These are phyloP conservation scores for Xanthostigma xanthostigma DNA, from an alignment of 2,888 invertebrate species.

Conservation along the genomic window DNA sequence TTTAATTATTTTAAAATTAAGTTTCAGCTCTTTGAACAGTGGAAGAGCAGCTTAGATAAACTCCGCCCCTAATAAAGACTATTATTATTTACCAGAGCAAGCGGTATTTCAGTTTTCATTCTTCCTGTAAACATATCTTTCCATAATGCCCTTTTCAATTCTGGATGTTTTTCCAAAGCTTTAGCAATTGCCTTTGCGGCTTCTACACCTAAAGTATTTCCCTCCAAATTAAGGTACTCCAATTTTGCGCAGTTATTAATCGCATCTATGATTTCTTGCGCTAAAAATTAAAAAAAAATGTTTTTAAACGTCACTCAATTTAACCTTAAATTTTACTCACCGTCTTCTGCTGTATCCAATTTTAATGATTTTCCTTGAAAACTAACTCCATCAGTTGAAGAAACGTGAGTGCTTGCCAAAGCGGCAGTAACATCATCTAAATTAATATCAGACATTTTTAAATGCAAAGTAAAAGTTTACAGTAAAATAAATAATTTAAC, in stretches of 20 bases:
- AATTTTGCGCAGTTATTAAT: constrained; percentile 55
- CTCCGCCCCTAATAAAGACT: too few relatives aligned
- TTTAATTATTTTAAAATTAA: not conserved
- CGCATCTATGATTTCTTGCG: constrained; percentile 56
- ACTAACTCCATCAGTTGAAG: constrained; percentile 46
- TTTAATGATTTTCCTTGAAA: constrained; percentile 69
- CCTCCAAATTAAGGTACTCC: constrained; percentile 67
- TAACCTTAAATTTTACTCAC: constrained; percentile 31
- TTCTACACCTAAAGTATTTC: constrained; percentile 83
- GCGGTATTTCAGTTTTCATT: constrained; percentile 88
- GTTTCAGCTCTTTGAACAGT: too few relatives aligned
- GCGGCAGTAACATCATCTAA: constrained; percentile 38
- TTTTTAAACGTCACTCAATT: not conserved
- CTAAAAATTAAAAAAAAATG: constrained; percentile 29
- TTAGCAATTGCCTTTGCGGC: constrained; percentile 76
- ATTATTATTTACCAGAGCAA: constrained; percentile 59
- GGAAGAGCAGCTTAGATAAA: too few relatives aligned
- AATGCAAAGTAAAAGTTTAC: too few relatives aligned
- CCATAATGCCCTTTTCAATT: constrained; percentile 73
- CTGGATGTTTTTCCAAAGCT: constrained; percentile 60
- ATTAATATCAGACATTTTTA: constrained; percentile 35
- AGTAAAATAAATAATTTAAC: too few relatives aligned
- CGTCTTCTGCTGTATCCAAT: constrained; percentile 63
- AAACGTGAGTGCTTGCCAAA: constrained; percentile 30
- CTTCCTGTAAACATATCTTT: constrained; percentile 96